These are phyloP conservation scores for Oegoconia quadripuncta DNA, from an alignment of 2,888 invertebrate genomes.

Conservation along the genomic window DNA sequence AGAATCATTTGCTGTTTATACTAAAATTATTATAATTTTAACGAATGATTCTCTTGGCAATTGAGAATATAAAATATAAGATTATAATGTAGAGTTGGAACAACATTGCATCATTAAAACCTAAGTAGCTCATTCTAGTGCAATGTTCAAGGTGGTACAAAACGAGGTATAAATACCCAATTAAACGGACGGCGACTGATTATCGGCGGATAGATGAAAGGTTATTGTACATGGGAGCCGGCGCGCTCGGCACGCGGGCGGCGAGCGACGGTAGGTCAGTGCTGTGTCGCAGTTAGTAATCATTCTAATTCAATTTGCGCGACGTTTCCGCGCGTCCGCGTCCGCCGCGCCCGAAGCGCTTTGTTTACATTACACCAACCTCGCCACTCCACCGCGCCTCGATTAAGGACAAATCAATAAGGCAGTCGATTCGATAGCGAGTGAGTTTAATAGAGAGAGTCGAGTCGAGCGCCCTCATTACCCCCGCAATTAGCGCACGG, in stretches of 20 bases:
- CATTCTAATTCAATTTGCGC: constrained; percentile 68
- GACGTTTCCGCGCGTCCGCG: constrained; percentile 41
- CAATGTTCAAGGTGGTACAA: background rate
- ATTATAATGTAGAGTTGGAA: no score
- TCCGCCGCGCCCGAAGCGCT: constrained; percentile 24
- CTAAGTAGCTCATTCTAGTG: background rate
- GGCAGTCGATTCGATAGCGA: constrained; percentile 71
- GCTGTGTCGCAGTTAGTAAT: constrained; percentile 39
- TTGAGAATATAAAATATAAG: no score
- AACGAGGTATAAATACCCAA: constrained; percentile 1
- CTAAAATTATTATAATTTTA: no score
- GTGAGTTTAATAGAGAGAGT: constrained; percentile 76
- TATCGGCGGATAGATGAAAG: constrained; percentile 6
- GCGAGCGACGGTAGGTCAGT: constrained; percentile 25
- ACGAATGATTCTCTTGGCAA: no score
- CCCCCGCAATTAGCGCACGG: constrained; percentile 79
- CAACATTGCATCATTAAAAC: no score
- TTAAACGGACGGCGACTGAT: constrained; percentile 8
- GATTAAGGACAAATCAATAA: constrained; percentile 78
- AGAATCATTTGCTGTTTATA: no score
- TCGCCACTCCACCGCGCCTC: constrained; percentile 55
- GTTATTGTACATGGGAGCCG: constrained; percentile 9
- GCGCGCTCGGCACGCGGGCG: background rate
- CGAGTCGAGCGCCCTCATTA: constrained; percentile 77
- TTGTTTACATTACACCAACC: constrained; percentile 24